Evolutionary conservation across 2,888 invertebrate species (phyloP).

Genomic region (Beris chalybata): DNA sequence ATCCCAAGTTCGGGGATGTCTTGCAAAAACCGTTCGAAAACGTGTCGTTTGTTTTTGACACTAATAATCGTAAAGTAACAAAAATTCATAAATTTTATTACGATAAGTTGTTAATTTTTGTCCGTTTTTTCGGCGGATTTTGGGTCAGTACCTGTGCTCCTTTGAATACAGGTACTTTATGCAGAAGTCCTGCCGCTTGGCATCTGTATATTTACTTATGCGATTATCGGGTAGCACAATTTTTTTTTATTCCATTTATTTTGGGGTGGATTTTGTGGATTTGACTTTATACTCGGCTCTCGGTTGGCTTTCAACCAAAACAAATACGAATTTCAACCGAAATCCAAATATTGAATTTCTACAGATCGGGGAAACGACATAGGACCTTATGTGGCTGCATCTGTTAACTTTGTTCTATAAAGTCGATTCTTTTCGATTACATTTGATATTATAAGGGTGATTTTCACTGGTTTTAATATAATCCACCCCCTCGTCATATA

Average conservation of each 20-base stretch:
- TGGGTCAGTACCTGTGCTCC: no score
- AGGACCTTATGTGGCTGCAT: conserved; percentile 19
- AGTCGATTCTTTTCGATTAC: conserved; percentile 21
- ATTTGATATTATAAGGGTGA: conserved; percentile 21
- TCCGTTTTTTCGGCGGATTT: no score
- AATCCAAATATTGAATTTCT: no score
- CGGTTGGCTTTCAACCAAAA: background rate
- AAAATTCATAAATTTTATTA: background rate
- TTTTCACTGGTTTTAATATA: conserved; percentile 31
- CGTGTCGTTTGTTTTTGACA: conserved; percentile 24
- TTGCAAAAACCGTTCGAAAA: background rate
- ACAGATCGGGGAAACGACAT: background rate
- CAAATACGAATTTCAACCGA: conserved; percentile 1
- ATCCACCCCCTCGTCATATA: conserved; percentile 37
- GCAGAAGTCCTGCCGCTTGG: no score
- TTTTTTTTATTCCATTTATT: no score
- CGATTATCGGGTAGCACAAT: no score
- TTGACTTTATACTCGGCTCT: no score
- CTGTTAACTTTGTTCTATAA: conserved; percentile 29
- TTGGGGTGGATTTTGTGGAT: no score
- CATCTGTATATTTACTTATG: no score
- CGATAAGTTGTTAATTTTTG: background rate
- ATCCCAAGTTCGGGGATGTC: no score
- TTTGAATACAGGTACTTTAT: no score
- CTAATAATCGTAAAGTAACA: conserved; percentile 28